Evolutionary conservation across 2,888 invertebrate species (phyloP).

Genomic region (Tachina fera): DNA sequence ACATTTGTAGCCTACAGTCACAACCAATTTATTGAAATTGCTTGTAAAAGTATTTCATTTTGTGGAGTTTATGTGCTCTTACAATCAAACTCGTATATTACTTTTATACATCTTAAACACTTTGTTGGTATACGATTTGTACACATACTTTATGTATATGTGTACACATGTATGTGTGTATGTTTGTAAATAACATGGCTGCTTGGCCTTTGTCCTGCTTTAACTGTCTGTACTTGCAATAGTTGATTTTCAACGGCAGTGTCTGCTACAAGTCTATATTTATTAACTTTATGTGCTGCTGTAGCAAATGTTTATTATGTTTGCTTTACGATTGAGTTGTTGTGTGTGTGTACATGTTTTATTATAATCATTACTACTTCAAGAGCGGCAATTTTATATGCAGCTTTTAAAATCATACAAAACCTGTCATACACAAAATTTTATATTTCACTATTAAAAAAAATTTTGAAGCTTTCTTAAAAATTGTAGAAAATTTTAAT

Average conservation of each 20-base stretch:
- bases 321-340: neutral
- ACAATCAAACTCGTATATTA: constrained; percentile 21
- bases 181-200: no score
- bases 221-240: neutral
- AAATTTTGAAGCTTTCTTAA: no score
- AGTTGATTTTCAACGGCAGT: constrained; percentile 60
- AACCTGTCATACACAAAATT: no score
- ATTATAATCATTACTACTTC: neutral
- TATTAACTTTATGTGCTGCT: constrained; percentile 40
- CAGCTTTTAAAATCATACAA: no score
- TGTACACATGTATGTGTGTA: no score
- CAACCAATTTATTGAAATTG: constrained; percentile 2
- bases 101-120: constrained; percentile 29
- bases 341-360: no score
- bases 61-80: constrained; percentile 49
- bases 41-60: constrained; percentile 47
- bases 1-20: constrained; percentile 27
- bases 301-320: constrained; percentile 10
- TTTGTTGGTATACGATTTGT: neutral
- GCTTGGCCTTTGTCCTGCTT: no score
- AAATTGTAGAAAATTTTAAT: no score
- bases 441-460: no score
- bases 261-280: constrained; percentile 51
- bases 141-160: neutral
- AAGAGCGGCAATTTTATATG: no score